Base-by-base conservation (phyloP, 2,797 vertebrate species). In the Salmo trutta region DNA sequence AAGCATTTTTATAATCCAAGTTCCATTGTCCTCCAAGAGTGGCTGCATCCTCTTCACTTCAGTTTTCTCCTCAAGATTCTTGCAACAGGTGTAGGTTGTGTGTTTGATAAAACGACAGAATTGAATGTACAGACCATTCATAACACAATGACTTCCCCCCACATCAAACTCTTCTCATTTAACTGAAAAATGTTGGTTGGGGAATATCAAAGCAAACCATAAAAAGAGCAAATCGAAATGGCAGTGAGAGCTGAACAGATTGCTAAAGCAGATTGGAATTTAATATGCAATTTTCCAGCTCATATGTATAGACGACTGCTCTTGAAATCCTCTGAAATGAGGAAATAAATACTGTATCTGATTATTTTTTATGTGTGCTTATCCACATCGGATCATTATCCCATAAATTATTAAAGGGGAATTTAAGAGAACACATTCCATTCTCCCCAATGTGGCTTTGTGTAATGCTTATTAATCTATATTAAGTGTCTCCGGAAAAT, bases 241-340 rank as follows among this genome's bases (percentile, higher is more conserved):
- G 3, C 4, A 4, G 62, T 65, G 62, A 65, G 21, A 14, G 62
- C 62, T 14, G 24, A 65, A 65, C 62, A 65, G 24, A 65, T 65
- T 65, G 12, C 24, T 3, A 27, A 47, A 10, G 24, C 62, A 24
- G 62, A 64, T 64, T 64, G 62, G 62, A 64, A 24, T 64, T 24
- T 27, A 2, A 24, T 24, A 14, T 24, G 62, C 62, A 24, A 64
- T 64, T 64, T 14, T 2, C 66, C 69, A 27, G 56, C 66, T 85
- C 69, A 80, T 68, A 70, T 74, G 54, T 73, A 27, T n/a, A 36
- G 68, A 73, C 75, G 77, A 84, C 75, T 77, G 71, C 78, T 85
- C 64, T 29, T 65, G 70, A 81, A 84, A 85, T 77, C 68, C 65
- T 75, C 52, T 68, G 67, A 75, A 79, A 59, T 67, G 67, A 51